Conservation (phyloP, 2,113 vertebrate species). For the Prionailurus bengalensis region DNA sequence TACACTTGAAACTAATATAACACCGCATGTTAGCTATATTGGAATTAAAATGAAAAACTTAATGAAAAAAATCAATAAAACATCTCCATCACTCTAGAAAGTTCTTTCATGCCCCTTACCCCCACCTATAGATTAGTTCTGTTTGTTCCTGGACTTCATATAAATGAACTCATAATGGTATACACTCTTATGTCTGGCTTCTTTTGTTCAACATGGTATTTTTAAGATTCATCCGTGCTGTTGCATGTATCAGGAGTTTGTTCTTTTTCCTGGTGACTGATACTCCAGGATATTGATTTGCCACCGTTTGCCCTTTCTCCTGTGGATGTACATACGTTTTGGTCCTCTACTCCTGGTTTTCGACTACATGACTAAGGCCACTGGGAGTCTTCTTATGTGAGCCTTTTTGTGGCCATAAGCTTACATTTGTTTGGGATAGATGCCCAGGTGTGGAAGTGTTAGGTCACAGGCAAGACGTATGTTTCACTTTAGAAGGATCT, state of each 20-base stretch:
- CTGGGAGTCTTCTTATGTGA: not conserved
- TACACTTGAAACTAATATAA: not conserved
- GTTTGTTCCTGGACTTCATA: not conserved
- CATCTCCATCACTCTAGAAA: not conserved
- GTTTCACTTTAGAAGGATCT: slow-evolving; percentile 34
- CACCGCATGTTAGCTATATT: not conserved
- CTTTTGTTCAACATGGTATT: slow-evolving; percentile 21
- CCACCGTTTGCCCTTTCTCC: not conserved
- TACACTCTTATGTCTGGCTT: not conserved
- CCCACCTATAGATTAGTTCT: not conserved
- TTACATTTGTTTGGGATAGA: slow-evolving; percentile 35
- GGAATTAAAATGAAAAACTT: not conserved
- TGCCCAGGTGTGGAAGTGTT: slow-evolving; percentile 43
- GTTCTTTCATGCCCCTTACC: not conserved
- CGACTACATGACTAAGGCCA: not conserved
- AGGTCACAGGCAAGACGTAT: not conserved
- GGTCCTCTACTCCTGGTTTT: not conserved
- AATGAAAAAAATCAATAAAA: not conserved
- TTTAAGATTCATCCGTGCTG: not conserved
- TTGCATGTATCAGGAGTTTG: not conserved
- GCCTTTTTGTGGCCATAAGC: not conserved
- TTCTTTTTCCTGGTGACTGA: not conserved
- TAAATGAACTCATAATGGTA: not conserved
- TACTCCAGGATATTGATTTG: not conserved
- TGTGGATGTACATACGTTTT: not conserved